A percentile compares a stretch with the other conserved stretches of the same genome.
These are phyloP conservation scores for Conus ventricosus DNA, from an alignment of 1,140 invertebrate genomes.

Conservation along the genomic window DNA sequence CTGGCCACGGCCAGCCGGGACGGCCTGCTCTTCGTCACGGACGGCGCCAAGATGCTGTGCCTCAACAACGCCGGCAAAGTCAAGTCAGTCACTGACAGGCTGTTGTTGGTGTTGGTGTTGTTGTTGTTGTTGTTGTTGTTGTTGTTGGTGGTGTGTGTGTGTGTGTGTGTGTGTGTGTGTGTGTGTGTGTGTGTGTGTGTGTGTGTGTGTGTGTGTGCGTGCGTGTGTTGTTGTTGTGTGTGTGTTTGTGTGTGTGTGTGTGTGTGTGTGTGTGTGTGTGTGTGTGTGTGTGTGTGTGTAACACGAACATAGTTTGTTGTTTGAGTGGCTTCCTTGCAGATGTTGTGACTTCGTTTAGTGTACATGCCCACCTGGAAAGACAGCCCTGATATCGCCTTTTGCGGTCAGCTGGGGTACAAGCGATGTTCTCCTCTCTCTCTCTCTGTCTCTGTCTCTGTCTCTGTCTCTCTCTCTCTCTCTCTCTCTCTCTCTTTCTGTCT, in stretches of 20 bases:
- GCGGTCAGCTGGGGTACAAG: no score
- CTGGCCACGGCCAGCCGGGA: conserved; percentile 16
- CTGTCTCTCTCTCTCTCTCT: no score
- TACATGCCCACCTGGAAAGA: no score
- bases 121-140: no score
- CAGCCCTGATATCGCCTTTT: no score
- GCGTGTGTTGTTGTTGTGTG: background rate
- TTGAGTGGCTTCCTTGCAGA: no score
- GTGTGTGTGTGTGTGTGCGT: background rate
- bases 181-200: background rate
- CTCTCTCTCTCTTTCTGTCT: no score
- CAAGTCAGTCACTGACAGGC: background rate
- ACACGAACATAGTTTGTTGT: background rate
- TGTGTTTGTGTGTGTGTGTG: background rate
- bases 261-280: background rate
- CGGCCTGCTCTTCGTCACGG: conserved; percentile 33
- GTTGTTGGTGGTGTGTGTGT: no score
- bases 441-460: no score
- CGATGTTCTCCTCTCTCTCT: no score
- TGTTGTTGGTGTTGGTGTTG: no score
- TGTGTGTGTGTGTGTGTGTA: background rate
- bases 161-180: background rate
- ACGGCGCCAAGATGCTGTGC: conserved; percentile 10
- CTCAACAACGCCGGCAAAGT: conserved; percentile 39
- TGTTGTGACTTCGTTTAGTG: no score